Evolutionary conservation across 2,113 vertebrate genomes (phyloP).

Genomic region (Myanophis thanlyinensis): DNA sequence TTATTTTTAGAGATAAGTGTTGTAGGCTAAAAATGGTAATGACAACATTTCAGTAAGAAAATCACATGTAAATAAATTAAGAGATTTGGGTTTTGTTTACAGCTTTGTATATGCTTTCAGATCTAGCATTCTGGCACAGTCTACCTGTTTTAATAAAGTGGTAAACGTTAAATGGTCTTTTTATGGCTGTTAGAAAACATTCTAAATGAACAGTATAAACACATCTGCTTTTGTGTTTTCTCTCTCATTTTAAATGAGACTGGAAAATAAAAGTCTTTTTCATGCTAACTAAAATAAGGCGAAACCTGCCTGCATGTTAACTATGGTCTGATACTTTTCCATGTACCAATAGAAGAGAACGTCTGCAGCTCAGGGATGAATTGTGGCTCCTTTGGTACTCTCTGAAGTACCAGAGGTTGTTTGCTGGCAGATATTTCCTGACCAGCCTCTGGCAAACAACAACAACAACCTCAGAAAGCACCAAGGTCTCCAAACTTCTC

Average conservation of each 20-base stretch:
- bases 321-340: background rate
- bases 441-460: background rate
- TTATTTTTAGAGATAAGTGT: background rate
- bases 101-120: background rate
- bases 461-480: background rate
- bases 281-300: background rate
- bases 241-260: rapidly evolving
- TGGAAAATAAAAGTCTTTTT: background rate
- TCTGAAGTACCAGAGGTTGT: background rate
- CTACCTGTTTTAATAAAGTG: background rate
- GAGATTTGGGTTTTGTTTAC: background rate
- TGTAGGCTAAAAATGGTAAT: background rate
- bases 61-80: background rate
- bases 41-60: background rate
- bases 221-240: background rate
- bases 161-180: background rate
- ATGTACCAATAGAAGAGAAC: background rate
- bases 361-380: background rate
- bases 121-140: background rate
- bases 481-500: background rate
- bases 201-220: background rate
- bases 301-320: background rate
- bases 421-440: background rate
- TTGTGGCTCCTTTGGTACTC: background rate
- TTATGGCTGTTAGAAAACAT: slow-evolving; percentile 15